Evolutionary conservation across 2,797 vertebrate genomes (phyloP), one percentile per base, ranked within the genome.

Genomic region (Lerista edwardsae): DNA sequence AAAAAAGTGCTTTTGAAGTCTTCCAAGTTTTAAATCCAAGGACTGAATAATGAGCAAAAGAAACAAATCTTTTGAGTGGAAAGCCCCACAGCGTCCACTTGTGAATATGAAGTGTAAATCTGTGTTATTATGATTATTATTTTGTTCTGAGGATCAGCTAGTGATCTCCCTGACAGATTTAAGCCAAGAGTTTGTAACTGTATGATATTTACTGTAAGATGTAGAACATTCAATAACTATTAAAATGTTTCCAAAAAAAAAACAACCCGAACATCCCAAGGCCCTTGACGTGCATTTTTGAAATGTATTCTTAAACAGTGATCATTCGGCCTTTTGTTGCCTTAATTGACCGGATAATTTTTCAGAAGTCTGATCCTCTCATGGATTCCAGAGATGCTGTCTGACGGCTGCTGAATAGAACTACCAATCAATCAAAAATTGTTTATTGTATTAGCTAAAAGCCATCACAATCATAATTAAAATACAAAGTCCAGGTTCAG

Each of bases 141-240:
- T 96, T 96, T 94, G 95, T 97, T 97, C 97, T 93, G 92, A 97
- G 97, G 97, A 97, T 98, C 98, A 97, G 96, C 97, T 98, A 96
- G 96, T 97, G 98, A 98, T 99, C 97, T 97, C 96, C 97, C 97
- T 97, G 98, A 98, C 97, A 97, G 97, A 97, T 97, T 97, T 97
- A 98, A 98, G 97, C 98, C 98, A 98, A 98, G 95, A 96, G 98
- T 99, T 99, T 99, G 98, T 99, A 98, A 98, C 97, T 99, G 98
- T 98, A 98, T 91, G 93, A 96, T 98, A 98, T 98, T 99, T 98
- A 98, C 98, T 99, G 98, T 99, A 98, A 99, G 97, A 98, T 98
- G 98, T 99, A 99, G 98, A 99, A 98, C 97, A 98, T 97, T 99
- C 96, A 96, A 97, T 97, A 98, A 99, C 97, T 98, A 98, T 98